Conservation (phyloP, 2,797 vertebrate species). For the Platalea minor region DNA sequence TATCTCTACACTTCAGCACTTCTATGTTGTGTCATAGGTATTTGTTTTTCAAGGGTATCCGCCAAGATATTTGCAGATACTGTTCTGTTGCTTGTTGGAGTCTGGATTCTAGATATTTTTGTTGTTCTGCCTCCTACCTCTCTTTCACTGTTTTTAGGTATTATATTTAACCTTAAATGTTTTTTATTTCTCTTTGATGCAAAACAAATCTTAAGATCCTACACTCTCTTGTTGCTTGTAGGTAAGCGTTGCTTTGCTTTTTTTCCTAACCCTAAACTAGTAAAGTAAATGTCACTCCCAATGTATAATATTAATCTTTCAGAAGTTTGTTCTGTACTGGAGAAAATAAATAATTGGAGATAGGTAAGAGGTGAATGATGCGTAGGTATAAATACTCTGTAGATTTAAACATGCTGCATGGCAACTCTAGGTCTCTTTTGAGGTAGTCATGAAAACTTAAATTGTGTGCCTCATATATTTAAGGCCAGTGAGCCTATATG, state of each 20-base stretch:
- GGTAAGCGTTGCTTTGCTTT: not conserved
- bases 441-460: slow-evolving; percentile 68
- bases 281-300: not conserved
- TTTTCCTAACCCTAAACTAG: not conserved
- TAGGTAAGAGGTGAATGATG: slow-evolving; percentile 34
- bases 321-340: not conserved
- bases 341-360: slow-evolving; percentile 53
- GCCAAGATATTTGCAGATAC: not conserved
- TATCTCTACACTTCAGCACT: not conserved
- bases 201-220: not conserved
- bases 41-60: not conserved
- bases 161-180: not conserved
- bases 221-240: not conserved
- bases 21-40: not conserved
- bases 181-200: not conserved
- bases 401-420: slow-evolving; percentile 60
- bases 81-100: not conserved
- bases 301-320: not conserved
- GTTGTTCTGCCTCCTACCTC: not conserved
- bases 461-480: slow-evolving; percentile 70
- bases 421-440: slow-evolving; percentile 68
- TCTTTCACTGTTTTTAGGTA: not conserved
- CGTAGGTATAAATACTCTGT: slow-evolving; percentile 32
- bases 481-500: slow-evolving; percentile 61
- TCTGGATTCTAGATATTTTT: not conserved